These are phyloP conservation scores for Esperia sulphurella DNA, from an alignment of 2,888 invertebrate species.

Conservation along the genomic window DNA sequence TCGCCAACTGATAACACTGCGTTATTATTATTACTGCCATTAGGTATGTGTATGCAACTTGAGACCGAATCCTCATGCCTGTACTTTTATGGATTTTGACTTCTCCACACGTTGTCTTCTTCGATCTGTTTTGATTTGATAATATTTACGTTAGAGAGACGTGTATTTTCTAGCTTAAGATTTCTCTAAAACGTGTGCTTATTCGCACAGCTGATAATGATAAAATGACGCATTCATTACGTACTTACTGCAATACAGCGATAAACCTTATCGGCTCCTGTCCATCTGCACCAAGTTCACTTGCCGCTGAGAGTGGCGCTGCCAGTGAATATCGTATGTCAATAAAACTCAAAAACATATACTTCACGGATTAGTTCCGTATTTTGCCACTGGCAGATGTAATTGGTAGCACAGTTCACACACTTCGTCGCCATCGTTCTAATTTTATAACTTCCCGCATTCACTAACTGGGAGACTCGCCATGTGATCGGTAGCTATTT, in stretches of 20 bases:
- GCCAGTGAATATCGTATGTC: neutral
- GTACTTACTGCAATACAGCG: slow-evolving; percentile 24
- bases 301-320: slow-evolving; percentile 28
- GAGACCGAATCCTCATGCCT: no score
- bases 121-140: no score
- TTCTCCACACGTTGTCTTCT: no score
- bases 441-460: slow-evolving; percentile 54
- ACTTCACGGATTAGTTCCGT: neutral
- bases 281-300: slow-evolving; percentile 28
- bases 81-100: no score
- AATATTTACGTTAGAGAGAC: no score
- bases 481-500: slow-evolving; percentile 53
- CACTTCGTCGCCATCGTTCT: slow-evolving; percentile 32
- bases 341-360: slow-evolving; percentile 16
- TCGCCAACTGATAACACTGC: neutral
- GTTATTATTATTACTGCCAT: no score
- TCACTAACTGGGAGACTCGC: slow-evolving; percentile 42
- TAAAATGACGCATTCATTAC: slow-evolving; percentile 15
- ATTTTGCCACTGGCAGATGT: neutral
- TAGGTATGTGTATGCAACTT: no score
- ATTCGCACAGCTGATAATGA: no score
- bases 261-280: slow-evolving; percentile 39
- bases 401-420: neutral
- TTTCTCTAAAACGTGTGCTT: no score
- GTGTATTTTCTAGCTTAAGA: no score